Conservation (phyloP, 2,113 vertebrate genomes). For the Antechinus flavipes region DNA sequence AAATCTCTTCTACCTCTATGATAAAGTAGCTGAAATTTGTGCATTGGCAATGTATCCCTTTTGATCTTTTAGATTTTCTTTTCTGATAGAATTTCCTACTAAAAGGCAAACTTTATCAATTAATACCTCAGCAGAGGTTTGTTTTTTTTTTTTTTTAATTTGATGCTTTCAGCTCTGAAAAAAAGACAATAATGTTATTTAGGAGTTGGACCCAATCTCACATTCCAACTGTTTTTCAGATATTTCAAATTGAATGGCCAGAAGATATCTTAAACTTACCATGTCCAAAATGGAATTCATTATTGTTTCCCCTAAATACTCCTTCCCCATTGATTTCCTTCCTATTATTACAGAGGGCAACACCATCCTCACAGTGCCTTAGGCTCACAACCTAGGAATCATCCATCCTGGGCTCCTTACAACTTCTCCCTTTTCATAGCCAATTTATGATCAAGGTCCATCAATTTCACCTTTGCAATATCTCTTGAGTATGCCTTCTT, state of each 20-base stretch:
- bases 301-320: not conserved
- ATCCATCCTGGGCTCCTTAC: too few relatives aligned
- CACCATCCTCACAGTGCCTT: not conserved
- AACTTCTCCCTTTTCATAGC: too few relatives aligned
- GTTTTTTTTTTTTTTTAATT: not conserved
- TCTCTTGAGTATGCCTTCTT: too few relatives aligned
- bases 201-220: not conserved
- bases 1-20: not conserved
- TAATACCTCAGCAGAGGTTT: not conserved
- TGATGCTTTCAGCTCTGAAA: not conserved
- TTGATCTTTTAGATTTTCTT: not conserved
- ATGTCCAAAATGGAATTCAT: not conserved
- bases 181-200: not conserved
- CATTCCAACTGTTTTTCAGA: not conserved
- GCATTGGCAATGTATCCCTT: not conserved
- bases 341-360: not conserved
- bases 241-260: too few relatives aligned
- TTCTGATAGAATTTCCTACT: not conserved
- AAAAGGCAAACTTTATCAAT: not conserved
- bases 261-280: not conserved
- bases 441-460: too few relatives aligned
- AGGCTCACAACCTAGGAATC: too few relatives aligned
- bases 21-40: not conserved
- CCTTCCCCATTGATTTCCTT: not conserved
- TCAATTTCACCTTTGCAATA: too few relatives aligned